These are phyloP conservation scores for Stenopsyche tienmushanensis DNA, from an alignment of 1,140 invertebrate species.

Conservation along the genomic window DNA sequence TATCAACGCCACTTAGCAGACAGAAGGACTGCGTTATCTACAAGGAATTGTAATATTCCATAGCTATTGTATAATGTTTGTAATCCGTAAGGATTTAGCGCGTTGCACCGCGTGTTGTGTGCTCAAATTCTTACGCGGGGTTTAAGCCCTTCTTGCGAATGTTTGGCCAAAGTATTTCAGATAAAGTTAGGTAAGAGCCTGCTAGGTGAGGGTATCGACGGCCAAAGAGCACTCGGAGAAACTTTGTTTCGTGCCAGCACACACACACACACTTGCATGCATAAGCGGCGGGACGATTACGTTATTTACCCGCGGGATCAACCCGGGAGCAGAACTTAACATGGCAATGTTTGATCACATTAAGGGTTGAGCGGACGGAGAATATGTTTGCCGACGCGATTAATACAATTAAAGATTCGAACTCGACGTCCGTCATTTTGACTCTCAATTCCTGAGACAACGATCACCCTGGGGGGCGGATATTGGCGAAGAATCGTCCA, in stretches of 20 bases:
- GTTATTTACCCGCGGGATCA: conserved; percentile 2
- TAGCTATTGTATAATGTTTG: conserved; percentile 21
- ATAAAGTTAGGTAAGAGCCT: conserved; percentile 26
- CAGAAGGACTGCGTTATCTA: too few species aligned
- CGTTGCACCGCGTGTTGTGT: conserved; percentile 37
- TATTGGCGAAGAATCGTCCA: too few species aligned
- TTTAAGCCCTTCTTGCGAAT: conserved; percentile 26
- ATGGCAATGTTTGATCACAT: not conserved
- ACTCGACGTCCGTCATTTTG: too few species aligned
- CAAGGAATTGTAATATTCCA: too few species aligned
- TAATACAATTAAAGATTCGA: too few species aligned
- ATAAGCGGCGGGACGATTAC: not conserved
- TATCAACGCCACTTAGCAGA: too few species aligned
- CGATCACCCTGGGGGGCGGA: too few species aligned
- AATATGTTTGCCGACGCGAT: too few species aligned
- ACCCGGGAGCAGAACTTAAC: not conserved
- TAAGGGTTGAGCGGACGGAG: not conserved
- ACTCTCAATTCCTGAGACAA: too few species aligned
- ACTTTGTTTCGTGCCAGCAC: not conserved
- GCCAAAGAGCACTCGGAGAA: not conserved
- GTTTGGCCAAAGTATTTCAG: conserved; percentile 41
- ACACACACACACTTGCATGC: not conserved
- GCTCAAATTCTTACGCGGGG: conserved; percentile 27
- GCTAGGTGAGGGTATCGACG: conserved; percentile 16
- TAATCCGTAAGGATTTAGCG: conserved; percentile 34